Conservation (phyloP, 1,140 invertebrate genomes). For the Brachionus sp. region DNA sequence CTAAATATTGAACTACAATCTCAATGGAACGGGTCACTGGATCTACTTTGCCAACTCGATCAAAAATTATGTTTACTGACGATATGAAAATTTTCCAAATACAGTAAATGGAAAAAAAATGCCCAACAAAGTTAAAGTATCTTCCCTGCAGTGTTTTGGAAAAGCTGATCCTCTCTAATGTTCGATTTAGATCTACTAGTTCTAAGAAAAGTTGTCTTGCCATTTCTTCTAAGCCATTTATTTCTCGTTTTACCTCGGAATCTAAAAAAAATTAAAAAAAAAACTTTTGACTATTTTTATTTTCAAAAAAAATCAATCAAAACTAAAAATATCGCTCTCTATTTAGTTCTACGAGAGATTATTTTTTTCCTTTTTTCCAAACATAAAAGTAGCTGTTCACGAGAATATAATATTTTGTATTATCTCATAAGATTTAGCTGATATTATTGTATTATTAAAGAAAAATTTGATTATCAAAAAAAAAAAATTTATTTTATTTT, state of each 20-base stretch:
- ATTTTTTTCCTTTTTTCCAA: no score
- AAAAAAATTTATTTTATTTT: no score
- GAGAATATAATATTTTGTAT: no score
- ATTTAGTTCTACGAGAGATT: no score
- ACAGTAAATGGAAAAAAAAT: slow-evolving; percentile 98
- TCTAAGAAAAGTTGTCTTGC: slow-evolving; percentile 91
- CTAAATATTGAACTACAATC: slow-evolving; percentile 94
- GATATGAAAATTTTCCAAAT: slow-evolving; percentile 98
- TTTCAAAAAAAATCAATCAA: no score
- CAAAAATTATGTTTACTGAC: slow-evolving; percentile 90
- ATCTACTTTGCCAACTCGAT: slow-evolving; percentile 95
- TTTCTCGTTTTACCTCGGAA: slow-evolving; percentile 1
- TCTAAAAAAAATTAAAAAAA: slow-evolving; percentile 48
- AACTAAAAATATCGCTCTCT: no score
- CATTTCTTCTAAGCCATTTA: slow-evolving; percentile 83
- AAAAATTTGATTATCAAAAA: no score
- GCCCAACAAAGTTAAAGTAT: slow-evolving; percentile 97
- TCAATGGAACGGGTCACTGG: slow-evolving; percentile 93
- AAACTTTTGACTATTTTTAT: no score
- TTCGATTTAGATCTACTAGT: slow-evolving; percentile 76
- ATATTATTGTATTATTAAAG: no score
- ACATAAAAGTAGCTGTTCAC: no score
- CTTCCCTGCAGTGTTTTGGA: slow-evolving; percentile 93
- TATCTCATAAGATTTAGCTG: no score
- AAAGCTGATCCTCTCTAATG: slow-evolving; percentile 77